Percentiles rank a stretch among this genome's conserved stretches.
phyloP scores from a whole-genome alignment of 1,140 invertebrate species.

The Lepeophtheirus salmonis region DNA sequence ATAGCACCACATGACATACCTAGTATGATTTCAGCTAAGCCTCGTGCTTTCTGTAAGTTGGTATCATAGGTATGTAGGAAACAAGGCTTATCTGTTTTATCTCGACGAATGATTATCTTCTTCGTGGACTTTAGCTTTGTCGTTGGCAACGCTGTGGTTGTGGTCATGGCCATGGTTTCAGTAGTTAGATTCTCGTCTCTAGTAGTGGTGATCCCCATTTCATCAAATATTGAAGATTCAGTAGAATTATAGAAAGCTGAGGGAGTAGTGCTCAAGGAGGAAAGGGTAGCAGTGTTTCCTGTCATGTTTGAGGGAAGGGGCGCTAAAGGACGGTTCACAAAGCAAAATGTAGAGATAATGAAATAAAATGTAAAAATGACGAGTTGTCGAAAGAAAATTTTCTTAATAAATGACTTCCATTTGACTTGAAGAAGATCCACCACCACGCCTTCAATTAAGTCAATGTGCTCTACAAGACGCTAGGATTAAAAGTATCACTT shows the following conservation, averaged over 20 bases:
- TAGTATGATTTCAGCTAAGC: constrained; percentile 6
- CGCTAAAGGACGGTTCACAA: constrained; percentile 62
- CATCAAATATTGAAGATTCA: too few relatives aligned
- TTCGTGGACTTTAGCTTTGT: neutral
- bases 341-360: constrained; percentile 60
- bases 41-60: neutral
- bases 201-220: neutral
- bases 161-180: neutral
- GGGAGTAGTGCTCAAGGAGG: neutral
- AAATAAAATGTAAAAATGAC: constrained; percentile 76
- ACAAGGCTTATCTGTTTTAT: neutral
- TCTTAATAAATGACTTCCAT: constrained; percentile 90
- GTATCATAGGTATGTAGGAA: neutral
- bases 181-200: neutral
- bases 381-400: constrained; percentile 41
- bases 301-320: neutral
- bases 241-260: neutral
- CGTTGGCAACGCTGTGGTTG: neutral
- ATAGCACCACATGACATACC: neutral
- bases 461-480: constrained; percentile 84
- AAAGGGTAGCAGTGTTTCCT: neutral
- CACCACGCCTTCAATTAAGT: constrained; percentile 81
- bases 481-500: too few relatives aligned
- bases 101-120: neutral
- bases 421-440: constrained; percentile 87